phyloP scores from a whole-genome alignment of 2,113 vertebrate genomes.

The Amia ocellicauda region DNA sequence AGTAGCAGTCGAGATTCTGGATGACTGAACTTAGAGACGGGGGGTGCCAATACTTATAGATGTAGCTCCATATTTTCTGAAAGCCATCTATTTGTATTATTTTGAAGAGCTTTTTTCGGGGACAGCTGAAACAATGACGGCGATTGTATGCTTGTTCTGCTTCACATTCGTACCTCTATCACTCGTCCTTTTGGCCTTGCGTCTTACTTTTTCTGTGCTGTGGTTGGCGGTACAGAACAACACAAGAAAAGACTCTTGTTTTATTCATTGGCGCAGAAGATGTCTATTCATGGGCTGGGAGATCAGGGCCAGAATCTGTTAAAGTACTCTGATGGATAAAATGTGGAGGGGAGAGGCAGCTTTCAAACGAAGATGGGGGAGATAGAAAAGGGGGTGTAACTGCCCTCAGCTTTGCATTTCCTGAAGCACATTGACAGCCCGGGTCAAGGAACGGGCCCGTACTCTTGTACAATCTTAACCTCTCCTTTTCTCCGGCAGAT shows the following conservation, averaged over 20 bases:
- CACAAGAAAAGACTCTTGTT: neutral
- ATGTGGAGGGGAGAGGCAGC: neutral
- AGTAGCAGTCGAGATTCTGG: too few species aligned
- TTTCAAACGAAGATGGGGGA: neutral
- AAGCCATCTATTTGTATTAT: too few species aligned
- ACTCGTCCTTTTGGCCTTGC: too few species aligned
- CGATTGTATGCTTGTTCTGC: too few species aligned
- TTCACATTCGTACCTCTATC: too few species aligned
- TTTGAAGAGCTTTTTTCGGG: too few species aligned
- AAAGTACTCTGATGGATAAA: neutral
- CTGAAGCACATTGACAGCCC: neutral
- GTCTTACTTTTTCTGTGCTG: too few species aligned
- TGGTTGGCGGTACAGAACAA: too few species aligned
- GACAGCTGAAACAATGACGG: too few species aligned
- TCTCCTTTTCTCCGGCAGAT: neutral
- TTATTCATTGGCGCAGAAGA: neutral
- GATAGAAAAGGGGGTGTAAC: neutral
- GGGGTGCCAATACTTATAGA: too few species aligned
- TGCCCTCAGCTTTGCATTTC: neutral
- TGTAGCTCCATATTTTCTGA: too few species aligned
- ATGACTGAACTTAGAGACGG: too few species aligned
- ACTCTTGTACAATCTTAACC: constrained; percentile 8
- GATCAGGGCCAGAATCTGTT: neutral
- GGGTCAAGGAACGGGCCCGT: neutral
- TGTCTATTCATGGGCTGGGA: neutral